A percentile compares a stretch with the other conserved stretches of the same genome.
Conservation (phyloP, 1,140 invertebrate species). For the Ruditapes philippinarum region DNA sequence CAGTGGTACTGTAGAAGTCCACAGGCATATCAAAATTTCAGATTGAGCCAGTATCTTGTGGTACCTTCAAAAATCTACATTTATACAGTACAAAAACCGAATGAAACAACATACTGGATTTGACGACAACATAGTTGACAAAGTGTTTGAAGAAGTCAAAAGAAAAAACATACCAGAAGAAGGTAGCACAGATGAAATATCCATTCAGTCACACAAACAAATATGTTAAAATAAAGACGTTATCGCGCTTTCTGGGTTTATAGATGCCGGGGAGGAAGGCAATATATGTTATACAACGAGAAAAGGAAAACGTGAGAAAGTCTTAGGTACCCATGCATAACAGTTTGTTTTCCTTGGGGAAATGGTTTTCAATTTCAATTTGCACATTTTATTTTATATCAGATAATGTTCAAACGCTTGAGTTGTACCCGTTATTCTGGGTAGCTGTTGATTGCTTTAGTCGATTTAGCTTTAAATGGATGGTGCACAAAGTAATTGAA, state of each 20-base stretch:
- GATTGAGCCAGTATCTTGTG: background rate
- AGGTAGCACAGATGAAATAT: constrained; percentile 35
- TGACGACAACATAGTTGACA: background rate
- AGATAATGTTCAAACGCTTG: background rate
- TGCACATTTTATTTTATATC: constrained; percentile 29
- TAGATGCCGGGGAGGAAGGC: constrained; percentile 1
- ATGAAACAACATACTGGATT: constrained; percentile 19
- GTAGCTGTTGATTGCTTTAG: background rate
- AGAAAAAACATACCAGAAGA: background rate
- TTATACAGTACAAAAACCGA: constrained; percentile 5
- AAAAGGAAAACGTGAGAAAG: background rate
- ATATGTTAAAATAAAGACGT: background rate
- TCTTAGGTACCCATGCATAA: background rate
- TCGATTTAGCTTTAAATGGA: constrained; percentile 38
- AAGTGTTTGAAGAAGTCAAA: constrained; percentile 26
- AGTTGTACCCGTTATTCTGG: constrained; percentile 6
- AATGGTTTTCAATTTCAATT: constrained; percentile 36
- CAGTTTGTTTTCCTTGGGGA: constrained; percentile 13
- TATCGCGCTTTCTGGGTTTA: constrained; percentile 29
- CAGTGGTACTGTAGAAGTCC: constrained; percentile 2
- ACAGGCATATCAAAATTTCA: background rate
- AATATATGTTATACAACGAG: background rate
- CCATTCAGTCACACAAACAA: constrained; percentile 24
- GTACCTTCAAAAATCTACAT: background rate
- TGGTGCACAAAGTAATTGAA: constrained; percentile 9